Evolutionary conservation across 1,140 invertebrate genomes (phyloP), one percentile per base, ranked within the genome.

Genomic region (Procambarus clarkii): DNA sequence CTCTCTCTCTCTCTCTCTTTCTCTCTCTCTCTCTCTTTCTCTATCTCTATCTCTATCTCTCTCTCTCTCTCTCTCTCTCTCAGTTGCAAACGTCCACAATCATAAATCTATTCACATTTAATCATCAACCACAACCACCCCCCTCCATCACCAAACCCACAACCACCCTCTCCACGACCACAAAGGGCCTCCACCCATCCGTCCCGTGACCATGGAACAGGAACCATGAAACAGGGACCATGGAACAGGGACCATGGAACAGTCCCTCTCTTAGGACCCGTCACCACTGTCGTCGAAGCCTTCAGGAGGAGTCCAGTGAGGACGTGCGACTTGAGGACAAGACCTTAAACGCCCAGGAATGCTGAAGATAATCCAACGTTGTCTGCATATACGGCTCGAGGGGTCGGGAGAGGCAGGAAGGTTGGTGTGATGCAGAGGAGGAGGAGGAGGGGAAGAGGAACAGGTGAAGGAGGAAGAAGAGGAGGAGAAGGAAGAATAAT

Each of bases 31-130:
- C 50, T 58, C 50, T 58, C 79, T 81, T 45, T 81, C 79, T 81
- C 79, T 81, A 48, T 58, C 79, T 58, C 48, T 81, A 48, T 81
- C 48, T 81, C 48, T 81, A 24, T 81, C 79, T 81, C 50, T 81
- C 79, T 81, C 48, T 81, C 79, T 81, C 79, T 81, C 79, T 81
- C 50, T 24, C 79, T 81, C 79, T 81, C 48, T 81, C 50, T 58
- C 48, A 18, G 18, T 15, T 69, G 1, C n/a, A 2, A 74, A 34
- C 11, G 24, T 34, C 24, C n/a, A 24, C 11, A 24, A 5, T 34
- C 69, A 71, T 18, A 71, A 21, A 71, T 18, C 3, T 18, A 64
- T 9, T 64, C 4, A 64, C 15, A 64, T 15, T 8, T 15, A 64
- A 64, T 18, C 60, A 64, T 18, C 60, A 9, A 8, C 3, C 18